Base-by-base conservation (phyloP, 64 coral and sea anemone species). In the Stichodactyla helianthus region DNA sequence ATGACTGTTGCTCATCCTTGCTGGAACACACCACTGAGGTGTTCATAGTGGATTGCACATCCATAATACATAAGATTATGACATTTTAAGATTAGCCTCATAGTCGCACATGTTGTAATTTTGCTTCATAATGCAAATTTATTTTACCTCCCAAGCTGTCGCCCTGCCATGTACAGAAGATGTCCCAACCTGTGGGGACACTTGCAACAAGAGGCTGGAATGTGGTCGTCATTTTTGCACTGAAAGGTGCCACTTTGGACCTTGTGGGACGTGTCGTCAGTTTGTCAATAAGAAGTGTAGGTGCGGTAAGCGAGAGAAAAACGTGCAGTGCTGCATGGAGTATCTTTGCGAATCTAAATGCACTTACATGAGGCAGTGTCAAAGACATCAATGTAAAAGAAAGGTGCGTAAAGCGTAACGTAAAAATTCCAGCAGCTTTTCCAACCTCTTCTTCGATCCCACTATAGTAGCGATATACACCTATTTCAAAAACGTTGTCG, bases 121-220 rank as follows among this genome's bases (percentile, higher is more conserved):
- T 44, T 44, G 35, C 35, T 44, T 44, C 35, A 44, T 44, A 2
- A 44, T 44, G 35, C 35, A 18, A 5, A 17, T 65, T 12, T 65
- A 7, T 22, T 8, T 74, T 74, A 10, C 68, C 27, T 31, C 27
- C n/a, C 25, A 31, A 74, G 68, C 25, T 74, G 68, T 74, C 12
- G 26, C 59, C 44, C 87, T 92, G 16, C 96, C 96, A 35, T 99
- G 96, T 82, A 99, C 93, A 82, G 96, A 99, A 59, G 96, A 99
- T 60, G 62, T 95, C 7, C 88, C 96, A 2, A 89, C 90, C 13
- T 99, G 96, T 86, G 96, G 96, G 5, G 90, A 94, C 57, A 99
- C 96, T 11, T 99, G 96, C 77, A 85, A 92, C 20, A 88, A 95
- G 82, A 25, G 84, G 20, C 91, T 99, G 55, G 82, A 88, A 54